Evolutionary conservation across 2,888 invertebrate genomes (phyloP), one percentile per base, ranked within the genome.

Genomic region (Calameuta filiformis): DNA sequence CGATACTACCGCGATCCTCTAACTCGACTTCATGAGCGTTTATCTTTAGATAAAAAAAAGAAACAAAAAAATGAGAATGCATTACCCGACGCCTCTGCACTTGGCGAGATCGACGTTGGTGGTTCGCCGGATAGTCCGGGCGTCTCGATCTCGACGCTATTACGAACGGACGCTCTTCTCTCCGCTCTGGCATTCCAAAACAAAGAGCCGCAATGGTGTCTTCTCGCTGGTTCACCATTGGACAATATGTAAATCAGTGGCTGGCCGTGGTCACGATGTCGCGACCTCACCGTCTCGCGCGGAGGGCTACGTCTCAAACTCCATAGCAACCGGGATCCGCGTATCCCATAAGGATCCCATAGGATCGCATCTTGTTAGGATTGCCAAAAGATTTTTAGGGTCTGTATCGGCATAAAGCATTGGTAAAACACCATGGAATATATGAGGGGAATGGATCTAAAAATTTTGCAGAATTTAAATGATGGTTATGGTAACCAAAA

Each of bases 211-310:
- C 87, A 88, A 89, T 68, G 73, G 74, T 75, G 35, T 68, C 69
- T 77, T 75, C 77, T 40, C 86, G 88, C 85, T 87, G 88, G 83
- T 86, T 89, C 87, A 86, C 84, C 87, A 88, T 87, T 90, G 90
- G 90, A 90, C 91, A 90, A 91, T 91, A 91, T 91, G 91, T 91
- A 91, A 91, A 91, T 91, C 90, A 91, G 90, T 84, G 90, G 89
- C 89, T 89, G 89, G 88, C 88, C 84, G 86, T 89, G 89, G 91
- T 91, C 91, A 91, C 91, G 91, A 91, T 91, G 91, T 91, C 91
- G 91, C 91, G 90, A 91, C 91, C 91, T 90, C 91, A 89, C 86
- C 85, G 86, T 83, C 83, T 84, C 81, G 80, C 82, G 81, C 76
- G 76, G 73, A 76, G 81, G 81, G 80, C 82, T 83, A 83, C 84